Evolutionary conservation across 2,113 vertebrate genomes (phyloP), one percentile per base, ranked within the genome.

Genomic region (Tor tambroides): DNA sequence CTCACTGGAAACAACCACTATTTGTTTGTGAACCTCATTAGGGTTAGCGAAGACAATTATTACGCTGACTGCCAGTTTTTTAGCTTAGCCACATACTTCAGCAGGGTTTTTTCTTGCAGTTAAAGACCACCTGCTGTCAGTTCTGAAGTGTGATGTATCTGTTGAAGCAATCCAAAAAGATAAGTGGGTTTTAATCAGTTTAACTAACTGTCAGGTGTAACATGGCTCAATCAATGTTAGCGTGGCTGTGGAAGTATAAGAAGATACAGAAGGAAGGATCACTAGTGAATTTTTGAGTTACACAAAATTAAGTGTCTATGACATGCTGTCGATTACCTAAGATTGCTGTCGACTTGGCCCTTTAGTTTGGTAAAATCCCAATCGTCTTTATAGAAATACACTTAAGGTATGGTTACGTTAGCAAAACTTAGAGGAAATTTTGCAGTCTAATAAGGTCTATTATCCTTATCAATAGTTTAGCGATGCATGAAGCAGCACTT

Each of bases 11-110:
- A 69, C 30, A 26, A 38, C 49, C 69, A n/a, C 67, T 71, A 21
- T 38, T 80, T 83, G 79, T 51, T 46, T 61, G 74, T 41, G 63
- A 54, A 56, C 26, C 63, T 54, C 77, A 32, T 21, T 38, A 67
- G 80, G 38, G 7, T 26, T 46, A 21, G n/a, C n/a, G 41, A 82
- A 67, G 80, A 82, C 38, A 19, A 28, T 63, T 81, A 63, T 43
- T 65, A 28, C 4, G 15, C 1, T n/a, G 23, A 59, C 10, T 80
- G 77, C 51, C 32, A 56, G 9, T n/a, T 41, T 80, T n/a, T 63
- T 41, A 8, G 15, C 71, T 26, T n/a, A 43, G 71, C 38, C 71
- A n/a, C 38, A 75, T 43, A 75, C 15, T 79, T 79, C 49, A 79
- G 43, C 9, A 6, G 9, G 5, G 1, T 30, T 77, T 59, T 65